These are phyloP conservation scores for Lasioglossum malachurum DNA, from an alignment of 2,888 invertebrate genomes.

Conservation along the genomic window DNA sequence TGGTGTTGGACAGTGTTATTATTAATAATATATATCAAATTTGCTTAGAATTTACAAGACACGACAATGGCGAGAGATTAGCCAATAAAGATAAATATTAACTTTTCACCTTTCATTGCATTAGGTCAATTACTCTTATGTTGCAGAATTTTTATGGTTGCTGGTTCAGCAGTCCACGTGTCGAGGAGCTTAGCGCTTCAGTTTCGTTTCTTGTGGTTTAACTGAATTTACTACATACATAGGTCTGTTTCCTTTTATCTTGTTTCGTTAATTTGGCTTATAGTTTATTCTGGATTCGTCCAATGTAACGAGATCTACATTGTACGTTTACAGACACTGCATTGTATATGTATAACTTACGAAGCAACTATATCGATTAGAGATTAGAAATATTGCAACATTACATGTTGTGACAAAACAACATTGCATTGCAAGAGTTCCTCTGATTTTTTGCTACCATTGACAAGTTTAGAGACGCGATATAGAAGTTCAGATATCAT, in stretches of 20 bases:
- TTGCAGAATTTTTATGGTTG: slow-evolving; percentile 2
- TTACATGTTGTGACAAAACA: background rate
- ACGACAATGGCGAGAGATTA: background rate
- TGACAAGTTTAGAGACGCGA: background rate
- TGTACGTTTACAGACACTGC: background rate
- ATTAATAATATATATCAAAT: background rate
- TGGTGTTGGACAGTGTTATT: no score
- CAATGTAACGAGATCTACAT: background rate
- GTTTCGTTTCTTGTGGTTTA: background rate
- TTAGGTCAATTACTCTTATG: background rate
- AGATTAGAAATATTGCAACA: background rate
- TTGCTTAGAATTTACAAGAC: background rate
- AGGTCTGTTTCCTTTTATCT: background rate
- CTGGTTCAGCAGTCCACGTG: background rate
- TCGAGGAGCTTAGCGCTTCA: background rate
- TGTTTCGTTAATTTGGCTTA: background rate
- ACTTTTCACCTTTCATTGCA: background rate
- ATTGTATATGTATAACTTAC: background rate
- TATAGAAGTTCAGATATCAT: background rate
- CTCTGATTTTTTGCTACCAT: background rate
- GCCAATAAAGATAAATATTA: background rate
- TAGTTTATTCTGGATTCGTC: background rate
- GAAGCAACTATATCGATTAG: background rate
- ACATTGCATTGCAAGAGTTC: background rate
- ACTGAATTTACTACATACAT: background rate